Evolutionary conservation across 2,113 vertebrate species (phyloP).

Genomic region (Melanostigma gelatinosum): DNA sequence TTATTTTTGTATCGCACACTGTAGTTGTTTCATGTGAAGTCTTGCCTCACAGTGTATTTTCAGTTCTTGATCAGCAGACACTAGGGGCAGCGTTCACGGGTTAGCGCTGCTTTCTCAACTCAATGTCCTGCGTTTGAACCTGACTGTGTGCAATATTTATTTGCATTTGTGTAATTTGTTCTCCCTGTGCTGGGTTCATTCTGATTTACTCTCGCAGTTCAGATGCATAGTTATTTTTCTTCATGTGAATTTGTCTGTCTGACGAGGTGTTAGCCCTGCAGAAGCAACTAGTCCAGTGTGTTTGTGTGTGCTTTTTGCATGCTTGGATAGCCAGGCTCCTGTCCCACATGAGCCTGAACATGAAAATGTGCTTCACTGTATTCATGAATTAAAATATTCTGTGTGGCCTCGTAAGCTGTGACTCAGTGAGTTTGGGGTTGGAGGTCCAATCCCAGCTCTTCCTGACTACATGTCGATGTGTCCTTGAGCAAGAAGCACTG

Average conservation of each 20-base stretch:
- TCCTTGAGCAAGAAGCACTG: background rate
- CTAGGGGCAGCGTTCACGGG: too few relatives aligned
- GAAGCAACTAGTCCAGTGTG: background rate
- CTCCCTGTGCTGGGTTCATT: background rate
- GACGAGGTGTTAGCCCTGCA: background rate
- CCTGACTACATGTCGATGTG: too few relatives aligned
- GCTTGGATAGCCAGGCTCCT: background rate
- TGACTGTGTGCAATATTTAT: background rate
- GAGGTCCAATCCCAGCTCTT: too few relatives aligned
- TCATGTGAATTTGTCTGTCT: background rate
- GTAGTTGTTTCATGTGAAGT: background rate
- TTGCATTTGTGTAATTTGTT: background rate
- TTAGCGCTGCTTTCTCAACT: background rate
- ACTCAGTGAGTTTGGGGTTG: too few relatives aligned
- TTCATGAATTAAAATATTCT: background rate
- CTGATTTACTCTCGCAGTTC: background rate
- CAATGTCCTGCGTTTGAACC: background rate
- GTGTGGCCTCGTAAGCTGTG: background rate
- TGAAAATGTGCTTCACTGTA: background rate
- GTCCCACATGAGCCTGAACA: background rate
- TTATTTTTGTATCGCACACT: background rate
- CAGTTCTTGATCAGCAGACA: background rate
- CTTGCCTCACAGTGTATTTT: background rate
- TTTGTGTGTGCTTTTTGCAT: slow-evolving; percentile 5
- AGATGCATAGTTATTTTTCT: background rate